These are phyloP conservation scores for Parnassius mnemosyne DNA, from an alignment of 2,888 invertebrate genomes.

Conservation along the genomic window DNA sequence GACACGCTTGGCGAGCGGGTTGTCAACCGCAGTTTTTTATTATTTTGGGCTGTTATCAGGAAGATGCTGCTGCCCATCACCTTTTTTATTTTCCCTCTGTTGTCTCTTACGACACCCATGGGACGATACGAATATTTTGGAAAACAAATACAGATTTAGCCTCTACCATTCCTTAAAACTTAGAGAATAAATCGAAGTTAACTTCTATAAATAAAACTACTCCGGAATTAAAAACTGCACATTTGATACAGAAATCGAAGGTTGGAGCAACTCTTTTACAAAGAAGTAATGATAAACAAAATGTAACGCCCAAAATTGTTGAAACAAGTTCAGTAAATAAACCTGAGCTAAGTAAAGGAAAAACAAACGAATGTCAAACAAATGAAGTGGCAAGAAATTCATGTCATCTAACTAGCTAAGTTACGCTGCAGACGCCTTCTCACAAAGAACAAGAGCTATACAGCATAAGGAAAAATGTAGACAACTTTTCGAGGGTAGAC, in stretches of 20 bases:
- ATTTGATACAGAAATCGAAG: not conserved
- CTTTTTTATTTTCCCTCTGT: no score
- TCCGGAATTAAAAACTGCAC: not conserved
- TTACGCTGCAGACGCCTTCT: conserved; percentile 1
- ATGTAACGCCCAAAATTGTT: not conserved
- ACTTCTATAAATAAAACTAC: not conserved
- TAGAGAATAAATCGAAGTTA: not conserved
- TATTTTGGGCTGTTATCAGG: no score
- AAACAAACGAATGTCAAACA: not conserved
- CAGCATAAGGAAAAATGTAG: conserved; percentile 1
- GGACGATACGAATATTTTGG: not conserved
- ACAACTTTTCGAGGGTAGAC: not conserved
- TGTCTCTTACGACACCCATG: no score
- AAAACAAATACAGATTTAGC: not conserved
- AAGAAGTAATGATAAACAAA: conserved; percentile 1
- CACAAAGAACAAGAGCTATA: conserved; percentile 16
- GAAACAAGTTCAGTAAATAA: conserved; percentile 1
- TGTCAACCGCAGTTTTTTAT: no score
- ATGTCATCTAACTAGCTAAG: not conserved
- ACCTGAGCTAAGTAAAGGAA: not conserved
- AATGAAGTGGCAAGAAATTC: not conserved
- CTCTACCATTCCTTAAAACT: not conserved
- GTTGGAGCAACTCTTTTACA: not conserved
- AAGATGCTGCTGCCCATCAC: no score
- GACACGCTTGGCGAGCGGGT: no score